Evolutionary conservation across 2,113 vertebrate species (phyloP).

Genomic region (Eolophus roseicapilla): DNA sequence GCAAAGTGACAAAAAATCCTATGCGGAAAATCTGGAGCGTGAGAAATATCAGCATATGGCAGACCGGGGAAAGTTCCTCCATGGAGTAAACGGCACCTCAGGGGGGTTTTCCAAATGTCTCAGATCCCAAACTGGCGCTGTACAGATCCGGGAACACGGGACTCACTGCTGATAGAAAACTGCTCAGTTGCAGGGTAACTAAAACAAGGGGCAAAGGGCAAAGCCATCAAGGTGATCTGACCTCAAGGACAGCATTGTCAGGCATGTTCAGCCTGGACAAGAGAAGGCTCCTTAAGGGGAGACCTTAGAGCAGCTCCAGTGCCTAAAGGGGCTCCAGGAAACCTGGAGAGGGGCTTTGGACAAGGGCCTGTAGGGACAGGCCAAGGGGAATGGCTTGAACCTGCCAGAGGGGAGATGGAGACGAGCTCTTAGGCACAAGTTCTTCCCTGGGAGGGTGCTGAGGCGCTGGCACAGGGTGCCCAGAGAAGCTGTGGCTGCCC

Average conservation of each 20-base stretch:
- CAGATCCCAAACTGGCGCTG: too few species aligned
- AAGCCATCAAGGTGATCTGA: rapidly evolving
- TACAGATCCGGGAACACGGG: neutral
- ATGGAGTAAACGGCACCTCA: rapidly evolving
- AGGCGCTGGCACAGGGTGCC: too few species aligned
- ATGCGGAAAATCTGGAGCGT: neutral
- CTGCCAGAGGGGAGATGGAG: too few species aligned
- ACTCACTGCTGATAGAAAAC: neutral
- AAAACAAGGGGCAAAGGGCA: neutral
- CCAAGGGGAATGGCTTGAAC: too few species aligned
- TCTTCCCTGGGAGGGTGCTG: too few species aligned
- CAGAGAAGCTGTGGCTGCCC: too few species aligned
- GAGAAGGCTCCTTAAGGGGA: neutral
- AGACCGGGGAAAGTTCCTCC: neutral
- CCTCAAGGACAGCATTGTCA: neutral
- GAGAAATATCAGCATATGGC: neutral
- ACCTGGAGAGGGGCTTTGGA: neutral
- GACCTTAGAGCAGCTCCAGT: neutral
- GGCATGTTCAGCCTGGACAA: neutral
- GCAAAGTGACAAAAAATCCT: neutral
- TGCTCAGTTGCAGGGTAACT: neutral
- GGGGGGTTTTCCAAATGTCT: neutral
- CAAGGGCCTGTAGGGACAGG: neutral
- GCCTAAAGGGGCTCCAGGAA: neutral
- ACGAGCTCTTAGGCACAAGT: too few species aligned